phyloP scores from a whole-genome alignment of 23 tunicate genomes.

The Clavelina lepadiformis region DNA sequence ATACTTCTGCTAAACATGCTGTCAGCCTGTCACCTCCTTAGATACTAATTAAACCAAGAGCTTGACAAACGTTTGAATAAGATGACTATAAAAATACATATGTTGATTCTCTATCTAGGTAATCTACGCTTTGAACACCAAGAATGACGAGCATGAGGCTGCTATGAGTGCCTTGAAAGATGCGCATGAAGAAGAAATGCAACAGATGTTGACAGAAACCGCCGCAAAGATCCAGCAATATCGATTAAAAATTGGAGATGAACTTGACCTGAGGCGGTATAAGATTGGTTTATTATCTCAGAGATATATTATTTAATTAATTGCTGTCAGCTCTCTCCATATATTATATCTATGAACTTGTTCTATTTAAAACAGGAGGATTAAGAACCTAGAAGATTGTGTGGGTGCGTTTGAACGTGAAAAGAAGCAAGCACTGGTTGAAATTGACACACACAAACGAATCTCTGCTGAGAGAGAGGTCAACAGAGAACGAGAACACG shows the following conservation, averaged over 20 bases:
- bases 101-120: slow-evolving; percentile 43
- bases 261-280: slow-evolving; percentile 69
- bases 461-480: slow-evolving; percentile 25
- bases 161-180: slow-evolving; percentile 74
- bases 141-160: slow-evolving; percentile 96
- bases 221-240: slow-evolving; percentile 82
- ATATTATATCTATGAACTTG: background rate
- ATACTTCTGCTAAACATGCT: too few relatives aligned
- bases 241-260: slow-evolving; percentile 81
- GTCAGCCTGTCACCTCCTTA: too few relatives aligned
- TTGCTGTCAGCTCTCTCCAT: background rate
- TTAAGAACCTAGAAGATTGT: slow-evolving; percentile 70
- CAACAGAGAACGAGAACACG: slow-evolving; percentile 8
- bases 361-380: slow-evolving; percentile 39
- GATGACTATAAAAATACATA: too few relatives aligned
- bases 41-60: too few relatives aligned
- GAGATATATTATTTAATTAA: background rate
- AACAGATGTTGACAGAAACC: slow-evolving; percentile 70
- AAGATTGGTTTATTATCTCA: background rate
- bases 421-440: slow-evolving; percentile 51
- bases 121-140: slow-evolving; percentile 92
- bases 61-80: too few relatives aligned
- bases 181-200: slow-evolving; percentile 92
- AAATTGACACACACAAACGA: slow-evolving; percentile 35
- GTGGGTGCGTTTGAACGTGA: slow-evolving; percentile 55